phyloP scores from a whole-genome alignment of 2,888 invertebrate genomes.

The Cerceris rybyensis region DNA sequence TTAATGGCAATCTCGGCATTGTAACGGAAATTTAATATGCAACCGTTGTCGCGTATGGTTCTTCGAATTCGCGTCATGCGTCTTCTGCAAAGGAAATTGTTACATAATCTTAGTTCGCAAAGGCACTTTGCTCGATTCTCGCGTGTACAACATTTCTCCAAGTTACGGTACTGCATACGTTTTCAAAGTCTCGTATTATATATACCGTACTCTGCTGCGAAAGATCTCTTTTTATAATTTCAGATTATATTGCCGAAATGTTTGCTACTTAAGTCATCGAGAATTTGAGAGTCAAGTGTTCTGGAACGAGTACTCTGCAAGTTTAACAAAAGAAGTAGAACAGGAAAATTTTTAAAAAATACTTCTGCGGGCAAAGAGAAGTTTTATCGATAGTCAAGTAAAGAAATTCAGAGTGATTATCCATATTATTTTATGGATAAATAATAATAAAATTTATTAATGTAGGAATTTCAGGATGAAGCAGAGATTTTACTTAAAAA shows the following conservation, averaged over 20 bases:
- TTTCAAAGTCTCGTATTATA: not conserved
- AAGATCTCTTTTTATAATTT: not conserved
- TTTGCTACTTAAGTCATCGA: not conserved
- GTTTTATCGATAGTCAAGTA: too few species aligned
- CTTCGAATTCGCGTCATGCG: conserved; percentile 52
- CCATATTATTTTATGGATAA: too few species aligned
- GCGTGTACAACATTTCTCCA: not conserved
- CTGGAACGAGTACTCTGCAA: not conserved
- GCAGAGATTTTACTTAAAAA: too few species aligned
- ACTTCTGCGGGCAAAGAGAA: too few species aligned
- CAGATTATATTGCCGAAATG: not conserved
- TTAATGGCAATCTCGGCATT: conserved; percentile 51
- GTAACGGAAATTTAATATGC: conserved; percentile 49
- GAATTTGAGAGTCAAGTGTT: too few species aligned
- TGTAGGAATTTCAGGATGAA: too few species aligned
- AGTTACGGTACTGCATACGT: not conserved
- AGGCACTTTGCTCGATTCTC: conserved; percentile 32
- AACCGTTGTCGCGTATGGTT: conserved; percentile 41
- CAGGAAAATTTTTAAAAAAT: not conserved
- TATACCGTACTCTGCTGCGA: not conserved
- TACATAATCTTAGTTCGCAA: conserved; percentile 30
- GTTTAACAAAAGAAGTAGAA: not conserved
- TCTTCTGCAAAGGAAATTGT: conserved; percentile 48
- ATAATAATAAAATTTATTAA: too few species aligned
- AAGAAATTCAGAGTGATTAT: too few species aligned